Conservation (phyloP, 2,113 vertebrate species). For the Ochotona curzoniae region DNA sequence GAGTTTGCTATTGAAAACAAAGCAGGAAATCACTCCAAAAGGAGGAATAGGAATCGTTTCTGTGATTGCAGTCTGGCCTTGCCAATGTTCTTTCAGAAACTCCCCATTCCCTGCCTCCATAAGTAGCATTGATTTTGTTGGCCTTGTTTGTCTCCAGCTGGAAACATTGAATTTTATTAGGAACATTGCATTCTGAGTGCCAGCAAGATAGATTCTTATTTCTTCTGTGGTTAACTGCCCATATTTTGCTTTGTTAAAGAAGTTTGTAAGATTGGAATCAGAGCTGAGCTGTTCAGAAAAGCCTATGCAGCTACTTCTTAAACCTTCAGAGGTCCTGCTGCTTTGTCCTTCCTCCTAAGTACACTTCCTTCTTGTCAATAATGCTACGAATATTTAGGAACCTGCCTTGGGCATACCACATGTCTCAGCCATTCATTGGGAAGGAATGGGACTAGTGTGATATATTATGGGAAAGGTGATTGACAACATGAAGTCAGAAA, state of each 20-base stretch:
- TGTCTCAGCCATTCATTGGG: neutral
- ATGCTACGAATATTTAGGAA: neutral
- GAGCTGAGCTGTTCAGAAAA: neutral
- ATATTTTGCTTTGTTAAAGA: neutral
- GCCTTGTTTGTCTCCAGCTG: neutral
- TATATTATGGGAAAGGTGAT: neutral
- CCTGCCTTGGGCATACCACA: neutral
- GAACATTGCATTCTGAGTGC: neutral
- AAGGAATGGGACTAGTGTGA: neutral
- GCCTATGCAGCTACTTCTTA: neutral
- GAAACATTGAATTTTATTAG: conserved; percentile 10
- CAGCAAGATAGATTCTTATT: neutral
- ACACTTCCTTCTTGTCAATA: neutral
- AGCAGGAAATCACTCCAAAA: neutral
- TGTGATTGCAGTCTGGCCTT: neutral
- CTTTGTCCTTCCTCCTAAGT: neutral
- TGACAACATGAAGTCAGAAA: too few relatives aligned
- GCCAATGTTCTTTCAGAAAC: neutral
- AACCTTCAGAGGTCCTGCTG: neutral
- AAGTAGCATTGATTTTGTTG: neutral
- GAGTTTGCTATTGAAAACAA: neutral
- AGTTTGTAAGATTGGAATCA: neutral
- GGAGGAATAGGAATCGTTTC: neutral
- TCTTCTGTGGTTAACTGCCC: neutral
- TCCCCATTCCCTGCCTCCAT: neutral